Evolutionary conservation across 2,797 vertebrate genomes (phyloP).

Genomic region (Malacoraja senta): DNA sequence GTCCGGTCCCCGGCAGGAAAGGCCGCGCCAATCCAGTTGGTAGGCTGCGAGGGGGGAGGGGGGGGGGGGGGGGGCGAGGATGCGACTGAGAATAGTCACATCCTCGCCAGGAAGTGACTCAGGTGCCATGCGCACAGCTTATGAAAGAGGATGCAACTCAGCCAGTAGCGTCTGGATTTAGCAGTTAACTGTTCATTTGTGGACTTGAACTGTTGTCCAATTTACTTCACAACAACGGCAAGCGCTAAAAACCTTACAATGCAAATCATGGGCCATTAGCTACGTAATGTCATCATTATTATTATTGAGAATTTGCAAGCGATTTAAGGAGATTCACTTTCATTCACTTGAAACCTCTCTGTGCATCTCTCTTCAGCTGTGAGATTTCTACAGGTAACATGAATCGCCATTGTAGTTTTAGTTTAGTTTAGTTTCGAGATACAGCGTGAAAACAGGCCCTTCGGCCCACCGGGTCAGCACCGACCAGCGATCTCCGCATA

Average conservation of each 20-base stretch:
- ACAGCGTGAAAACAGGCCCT: no score
- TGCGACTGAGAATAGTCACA: no score
- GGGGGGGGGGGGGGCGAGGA: no score
- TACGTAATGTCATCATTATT: background rate
- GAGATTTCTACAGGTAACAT: background rate
- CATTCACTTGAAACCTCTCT: background rate
- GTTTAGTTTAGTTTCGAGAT: no score
- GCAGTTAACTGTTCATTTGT: background rate
- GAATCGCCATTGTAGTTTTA: background rate
- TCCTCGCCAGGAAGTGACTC: no score
- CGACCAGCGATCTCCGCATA: no score
- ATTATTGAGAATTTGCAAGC: background rate
- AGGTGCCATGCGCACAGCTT: background rate
- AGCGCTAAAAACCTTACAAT: background rate
- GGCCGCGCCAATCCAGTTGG: no score
- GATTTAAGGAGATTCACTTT: background rate
- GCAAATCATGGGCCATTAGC: background rate
- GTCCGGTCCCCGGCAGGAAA: no score
- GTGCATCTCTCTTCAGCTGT: background rate
- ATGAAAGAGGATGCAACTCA: background rate
- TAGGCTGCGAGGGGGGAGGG: no score
- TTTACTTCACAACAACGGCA: background rate
- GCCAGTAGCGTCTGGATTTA: background rate
- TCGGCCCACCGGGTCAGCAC: no score
- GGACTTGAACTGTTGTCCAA: background rate